phyloP scores from a whole-genome alignment of 2,888 invertebrate species.

The Tenthredo notha region DNA sequence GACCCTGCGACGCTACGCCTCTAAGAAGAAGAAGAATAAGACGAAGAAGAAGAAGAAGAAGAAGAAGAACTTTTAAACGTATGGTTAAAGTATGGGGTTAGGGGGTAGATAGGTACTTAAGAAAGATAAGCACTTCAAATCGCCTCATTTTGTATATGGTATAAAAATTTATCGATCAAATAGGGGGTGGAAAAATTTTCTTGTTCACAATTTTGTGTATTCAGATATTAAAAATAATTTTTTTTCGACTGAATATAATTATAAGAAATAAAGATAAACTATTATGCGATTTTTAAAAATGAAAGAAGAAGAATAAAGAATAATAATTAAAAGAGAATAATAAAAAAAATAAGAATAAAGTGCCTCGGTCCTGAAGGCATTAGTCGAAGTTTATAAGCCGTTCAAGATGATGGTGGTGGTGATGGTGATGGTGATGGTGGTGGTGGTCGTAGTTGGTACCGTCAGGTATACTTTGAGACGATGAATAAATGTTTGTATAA shows the following conservation, averaged over 20 bases:
- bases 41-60: too few species aligned
- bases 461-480: not conserved
- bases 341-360: not conserved
- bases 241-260: not conserved
- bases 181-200: not conserved
- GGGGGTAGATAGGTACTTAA: not conserved
- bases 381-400: conserved; percentile 10
- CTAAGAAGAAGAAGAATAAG: not conserved
- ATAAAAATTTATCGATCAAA: not conserved
- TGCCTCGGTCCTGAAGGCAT: not conserved
- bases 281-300: too few species aligned
- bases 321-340: too few species aligned
- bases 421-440: not conserved
- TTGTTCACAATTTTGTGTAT: not conserved
- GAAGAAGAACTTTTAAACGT: conserved; percentile 13
- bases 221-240: not conserved
- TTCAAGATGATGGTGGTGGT: not conserved
- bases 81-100: not conserved
- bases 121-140: not conserved
- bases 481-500: conserved; percentile 52
- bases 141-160: not conserved
- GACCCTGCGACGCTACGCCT: not conserved
- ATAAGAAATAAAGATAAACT: not conserved
- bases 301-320: too few species aligned
- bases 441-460: too few species aligned